Percentiles rank a stretch among this genome's conserved stretches.
phyloP scores from a whole-genome alignment of 2,888 invertebrate genomes.

The Chrysolina haemoptera region DNA sequence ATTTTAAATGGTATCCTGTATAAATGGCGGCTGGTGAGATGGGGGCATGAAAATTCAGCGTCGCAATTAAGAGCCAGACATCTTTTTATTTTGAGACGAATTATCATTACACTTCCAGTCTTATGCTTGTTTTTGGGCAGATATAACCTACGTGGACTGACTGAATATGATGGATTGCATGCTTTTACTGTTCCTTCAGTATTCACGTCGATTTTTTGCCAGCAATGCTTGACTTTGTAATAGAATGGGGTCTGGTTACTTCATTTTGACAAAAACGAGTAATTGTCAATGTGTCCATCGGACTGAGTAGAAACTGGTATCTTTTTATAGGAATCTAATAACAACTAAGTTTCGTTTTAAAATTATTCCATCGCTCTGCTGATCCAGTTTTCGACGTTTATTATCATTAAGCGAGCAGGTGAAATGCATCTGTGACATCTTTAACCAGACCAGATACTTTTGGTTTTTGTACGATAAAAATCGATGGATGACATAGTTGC shows the following conservation, averaged over 20 bases:
- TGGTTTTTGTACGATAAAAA: slow-evolving; percentile 5
- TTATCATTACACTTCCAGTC: slow-evolving; percentile 57
- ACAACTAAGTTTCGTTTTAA: slow-evolving; percentile 15
- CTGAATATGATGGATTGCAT: slow-evolving; percentile 41
- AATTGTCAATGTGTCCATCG: neutral
- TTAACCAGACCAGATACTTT: neutral
- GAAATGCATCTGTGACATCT: neutral
- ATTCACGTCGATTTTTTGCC: slow-evolving; percentile 37
- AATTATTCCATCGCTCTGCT: slow-evolving; percentile 39
- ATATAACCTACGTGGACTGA: slow-evolving; percentile 55
- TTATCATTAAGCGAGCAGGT: slow-evolving; percentile 37
- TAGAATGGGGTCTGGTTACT: slow-evolving; percentile 29
- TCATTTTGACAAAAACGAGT: slow-evolving; percentile 9
- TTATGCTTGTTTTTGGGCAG: slow-evolving; percentile 57
- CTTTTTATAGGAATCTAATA: slow-evolving; percentile 11
- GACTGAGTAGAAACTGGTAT: slow-evolving; percentile 9
- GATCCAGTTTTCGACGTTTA: slow-evolving; percentile 43
- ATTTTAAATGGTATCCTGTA: slow-evolving; percentile 23
- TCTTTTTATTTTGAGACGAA: slow-evolving; percentile 58
- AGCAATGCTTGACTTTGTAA: slow-evolving; percentile 35
- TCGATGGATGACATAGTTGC: neutral
- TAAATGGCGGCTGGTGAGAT: slow-evolving; percentile 18
- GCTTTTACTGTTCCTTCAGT: slow-evolving; percentile 5
- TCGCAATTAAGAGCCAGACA: slow-evolving; percentile 57
- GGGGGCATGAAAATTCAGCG: slow-evolving; percentile 52